phyloP scores from a whole-genome alignment of 1,140 invertebrate genomes.

The Euura lappo region DNA sequence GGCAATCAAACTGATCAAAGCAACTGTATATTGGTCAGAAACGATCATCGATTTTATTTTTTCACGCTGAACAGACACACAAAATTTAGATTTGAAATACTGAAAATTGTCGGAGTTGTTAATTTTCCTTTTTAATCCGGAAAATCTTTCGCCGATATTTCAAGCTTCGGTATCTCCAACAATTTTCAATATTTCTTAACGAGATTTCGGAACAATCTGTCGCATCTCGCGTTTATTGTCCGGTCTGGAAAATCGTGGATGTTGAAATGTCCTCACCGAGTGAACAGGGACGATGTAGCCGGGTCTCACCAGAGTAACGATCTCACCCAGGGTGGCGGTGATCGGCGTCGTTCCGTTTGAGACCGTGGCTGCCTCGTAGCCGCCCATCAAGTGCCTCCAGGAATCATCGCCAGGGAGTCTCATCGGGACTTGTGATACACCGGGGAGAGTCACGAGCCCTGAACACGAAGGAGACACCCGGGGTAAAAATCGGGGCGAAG shows the following conservation, averaged over 20 bases:
- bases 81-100: no score
- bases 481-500: no score
- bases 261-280: constrained; percentile 21
- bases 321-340: constrained; percentile 23
- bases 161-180: no score
- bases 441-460: constrained; percentile 33
- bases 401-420: constrained; percentile 31
- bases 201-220: no score
- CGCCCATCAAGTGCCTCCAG: constrained; percentile 35
- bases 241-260: neutral
- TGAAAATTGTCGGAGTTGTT: no score
- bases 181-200: no score
- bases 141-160: no score
- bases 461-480: neutral
- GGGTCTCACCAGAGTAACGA: constrained; percentile 33
- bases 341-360: constrained; percentile 17
- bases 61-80: no score
- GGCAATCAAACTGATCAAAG: no score
- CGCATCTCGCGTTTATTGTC: neutral
- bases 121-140: no score
- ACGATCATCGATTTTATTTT: no score
- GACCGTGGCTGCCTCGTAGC: constrained; percentile 21
- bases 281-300: constrained; percentile 33
- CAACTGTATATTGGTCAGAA: no score
- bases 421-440: constrained; percentile 29